Evolutionary conservation across 1,140 invertebrate species (phyloP), one percentile per base, ranked within the genome.

Genomic region (Planococcus citri): DNA sequence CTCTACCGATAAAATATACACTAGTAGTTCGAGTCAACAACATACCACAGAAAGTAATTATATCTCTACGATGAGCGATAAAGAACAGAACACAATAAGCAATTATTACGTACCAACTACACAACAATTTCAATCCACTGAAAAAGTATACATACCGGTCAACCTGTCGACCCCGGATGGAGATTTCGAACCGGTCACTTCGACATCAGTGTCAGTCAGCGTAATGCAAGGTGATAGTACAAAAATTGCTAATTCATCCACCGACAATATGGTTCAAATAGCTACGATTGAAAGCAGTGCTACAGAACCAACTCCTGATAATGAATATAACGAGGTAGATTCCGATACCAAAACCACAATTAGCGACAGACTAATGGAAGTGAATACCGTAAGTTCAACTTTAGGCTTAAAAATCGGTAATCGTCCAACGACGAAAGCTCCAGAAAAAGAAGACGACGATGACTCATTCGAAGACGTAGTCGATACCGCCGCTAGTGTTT

Each of bases 401-500:
- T 6, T 37, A 4, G 6, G 12, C 4, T 69, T 38, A 12, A 69
- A 69, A 14, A 27, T 69, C 4, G 17, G 24, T 33, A n/a, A n/a
- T 9, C 71, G 29, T 61, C 72, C 61, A 64, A 75, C 69, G 70
- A 77, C 73, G 38, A 71, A 2, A 0, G 14, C 69, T 74, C 6
- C 57, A 73, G 74, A 73, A 37, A 73, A 73, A 1, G 68, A 74
- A 8, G 72, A 75, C 3, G 72, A 72, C 0, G 75, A 76, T 4
- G 72, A 76, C 0, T 73, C 79, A 0, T 75, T 77, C 14, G 72
- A 77, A 1, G 75, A 77, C 0, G 75, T 78, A 22, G 74, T 76
- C 27, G 72, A 76, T 0, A 72, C 75, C 2, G 75, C 75, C 4
- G 75, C 75, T 0, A 72, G 22, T 60, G 58, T 69, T 20, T 58